Base-by-base conservation (phyloP, 1,140 invertebrate genomes). In the Camponotus pennsylvanicus region DNA sequence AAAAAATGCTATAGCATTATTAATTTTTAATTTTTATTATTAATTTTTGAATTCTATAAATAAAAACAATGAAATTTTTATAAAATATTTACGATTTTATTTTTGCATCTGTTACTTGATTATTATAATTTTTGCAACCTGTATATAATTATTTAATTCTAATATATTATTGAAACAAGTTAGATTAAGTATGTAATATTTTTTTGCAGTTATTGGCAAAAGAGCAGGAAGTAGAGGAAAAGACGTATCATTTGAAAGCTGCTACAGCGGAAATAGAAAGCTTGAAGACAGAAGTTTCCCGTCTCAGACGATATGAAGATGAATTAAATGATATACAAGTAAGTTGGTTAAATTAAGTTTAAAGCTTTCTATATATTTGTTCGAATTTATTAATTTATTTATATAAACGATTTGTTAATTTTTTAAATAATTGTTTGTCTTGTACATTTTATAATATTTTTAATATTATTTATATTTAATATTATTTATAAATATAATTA, bases 291-390 rank as follows among this genome's bases (percentile, higher is more conserved):
- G 97, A 97, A 95, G 94, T 97, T 11, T 96, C 95, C 63, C 94
- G 96, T 55, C 93, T 97, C 3, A 95, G 96, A 84, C 94, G 96
- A 70, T 96, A 96, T 37, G 97, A 97, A 92, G 96, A 97, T 76
- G 95, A 96, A 89, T 93, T 97, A 11, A 97, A 96, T 84, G 96
- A 96, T 94, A 93, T 97, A 82, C 96, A 97, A 95, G 96, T 97
- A 94, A 95, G 92, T 92, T 77, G 11, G 82, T 61, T 67, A n/a
- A 49, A 52, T 18, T 52, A 52, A 52, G 5, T 52, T 15, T 27
- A 1, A 59, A 21, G 37, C 3, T 45, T 61, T 59, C n/a, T 5
- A 27, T 27, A 27, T 27, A 71, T n/a, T 61, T 71, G 13, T 45
- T 45, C 5, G 32, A 57, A 82, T 42, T 42, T 18, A 61, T 52